These are phyloP conservation scores for Coracopsis vasa DNA, from an alignment of 2,113 vertebrate genomes.

Conservation along the genomic window DNA sequence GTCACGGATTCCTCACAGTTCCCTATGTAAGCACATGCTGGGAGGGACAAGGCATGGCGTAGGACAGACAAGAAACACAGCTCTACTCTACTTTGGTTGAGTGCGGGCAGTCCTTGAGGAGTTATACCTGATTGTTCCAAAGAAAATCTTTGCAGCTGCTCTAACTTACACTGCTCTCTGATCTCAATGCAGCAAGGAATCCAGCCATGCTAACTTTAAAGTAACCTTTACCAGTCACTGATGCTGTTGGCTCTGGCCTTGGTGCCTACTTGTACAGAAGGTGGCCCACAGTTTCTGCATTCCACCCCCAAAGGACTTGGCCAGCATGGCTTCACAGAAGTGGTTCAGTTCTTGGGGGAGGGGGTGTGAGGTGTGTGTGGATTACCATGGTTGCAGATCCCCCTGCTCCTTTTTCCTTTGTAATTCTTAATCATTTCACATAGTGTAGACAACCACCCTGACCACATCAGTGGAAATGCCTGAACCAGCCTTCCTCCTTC, in stretches of 20 bases:
- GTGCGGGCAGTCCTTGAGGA: not conserved
- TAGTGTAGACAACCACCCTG: not conserved
- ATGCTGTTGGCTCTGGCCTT: not conserved
- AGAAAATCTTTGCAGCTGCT: not conserved
- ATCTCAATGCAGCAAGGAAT: not conserved
- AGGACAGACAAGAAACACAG: not conserved
- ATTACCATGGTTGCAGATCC: not conserved
- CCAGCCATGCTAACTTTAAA: not conserved
- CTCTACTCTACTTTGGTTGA: not conserved
- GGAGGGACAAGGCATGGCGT: not conserved
- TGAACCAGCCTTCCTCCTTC: not conserved
- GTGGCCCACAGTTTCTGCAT: not conserved
- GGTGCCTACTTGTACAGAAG: not conserved
- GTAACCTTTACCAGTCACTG: not conserved
- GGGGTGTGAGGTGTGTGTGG: too few species aligned
- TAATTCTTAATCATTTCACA: not conserved
- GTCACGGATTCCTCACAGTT: not conserved
- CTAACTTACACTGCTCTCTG: not conserved
- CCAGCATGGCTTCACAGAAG: not conserved
- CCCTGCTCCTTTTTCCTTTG: not conserved
- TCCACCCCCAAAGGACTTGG: not conserved
- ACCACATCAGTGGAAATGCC: not conserved
- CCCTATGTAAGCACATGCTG: not conserved
- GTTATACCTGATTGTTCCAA: not conserved
- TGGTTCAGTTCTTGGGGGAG: not conserved